Evolutionary conservation across 1,140 invertebrate species (phyloP).

Genomic region (Drosophila serrata): DNA sequence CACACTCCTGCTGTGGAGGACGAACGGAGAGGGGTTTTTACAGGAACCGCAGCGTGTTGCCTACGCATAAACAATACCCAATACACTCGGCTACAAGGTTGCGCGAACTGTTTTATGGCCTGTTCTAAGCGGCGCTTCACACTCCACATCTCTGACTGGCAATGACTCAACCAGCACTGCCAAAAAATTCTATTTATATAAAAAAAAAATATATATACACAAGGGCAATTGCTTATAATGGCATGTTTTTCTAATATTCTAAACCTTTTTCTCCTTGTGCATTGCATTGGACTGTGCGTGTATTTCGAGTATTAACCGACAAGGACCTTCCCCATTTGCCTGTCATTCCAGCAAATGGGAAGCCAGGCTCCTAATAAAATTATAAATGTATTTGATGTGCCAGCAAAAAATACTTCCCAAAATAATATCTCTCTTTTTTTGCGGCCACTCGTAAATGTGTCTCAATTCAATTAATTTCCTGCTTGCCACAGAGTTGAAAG

Average conservation of each 20-base stretch:
- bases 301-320: constrained; percentile 59
- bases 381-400: constrained; percentile 65
- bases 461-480: constrained; percentile 77
- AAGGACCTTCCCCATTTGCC: constrained; percentile 45
- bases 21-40: constrained; percentile 26
- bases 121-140: constrained; percentile 33
- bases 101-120: constrained; percentile 35
- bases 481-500: constrained; percentile 4
- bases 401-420: constrained; percentile 25
- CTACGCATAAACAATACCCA: constrained; percentile 34
- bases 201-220: not conserved
- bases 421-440: constrained; percentile 46
- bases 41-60: constrained; percentile 60
- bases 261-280: not conserved
- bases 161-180: constrained; percentile 36
- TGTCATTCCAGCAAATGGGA: constrained; percentile 21
- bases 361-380: constrained; percentile 60
- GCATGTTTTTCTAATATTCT: not conserved
- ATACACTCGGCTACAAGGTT: constrained; percentile 44
- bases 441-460: constrained; percentile 50
- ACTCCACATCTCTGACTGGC: constrained; percentile 6
- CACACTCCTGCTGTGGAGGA: constrained; percentile 49
- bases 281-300: constrained; percentile 46
- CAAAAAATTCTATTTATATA: not conserved
- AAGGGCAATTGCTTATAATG: not conserved